Evolutionary conservation across 1,140 invertebrate genomes (phyloP).

Genomic region (Lepidostoma basale): DNA sequence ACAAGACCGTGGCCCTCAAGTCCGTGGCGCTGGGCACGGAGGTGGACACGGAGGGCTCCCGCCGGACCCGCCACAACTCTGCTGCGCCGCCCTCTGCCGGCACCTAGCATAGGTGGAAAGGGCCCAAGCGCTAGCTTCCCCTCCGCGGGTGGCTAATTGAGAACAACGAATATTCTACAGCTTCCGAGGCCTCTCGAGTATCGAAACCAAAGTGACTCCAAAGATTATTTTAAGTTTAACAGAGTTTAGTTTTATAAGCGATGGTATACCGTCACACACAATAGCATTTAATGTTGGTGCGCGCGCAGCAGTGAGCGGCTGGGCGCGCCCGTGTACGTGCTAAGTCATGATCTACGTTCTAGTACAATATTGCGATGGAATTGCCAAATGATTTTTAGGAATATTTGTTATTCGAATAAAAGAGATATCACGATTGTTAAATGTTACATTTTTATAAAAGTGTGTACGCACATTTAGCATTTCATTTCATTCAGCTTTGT

Average conservation of each 20-base stretch:
- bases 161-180: constrained; percentile 26
- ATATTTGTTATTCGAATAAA: constrained; percentile 11
- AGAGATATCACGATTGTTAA: constrained; percentile 12
- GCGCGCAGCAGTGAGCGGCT: too few relatives aligned
- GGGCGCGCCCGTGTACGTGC: too few relatives aligned
- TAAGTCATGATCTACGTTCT: constrained; percentile 13
- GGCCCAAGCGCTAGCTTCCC: constrained; percentile 36
- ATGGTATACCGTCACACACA: not conserved
- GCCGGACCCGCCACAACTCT: constrained; percentile 58
- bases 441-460: constrained; percentile 9
- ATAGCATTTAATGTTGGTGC: not conserved
- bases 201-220: constrained; percentile 9
- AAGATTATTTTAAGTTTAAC: not conserved
- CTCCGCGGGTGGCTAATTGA: not conserved
- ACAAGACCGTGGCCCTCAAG: constrained; percentile 87
- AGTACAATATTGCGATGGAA: constrained; percentile 22
- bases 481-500: too few relatives aligned
- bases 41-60: constrained; percentile 48
- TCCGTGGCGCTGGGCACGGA: constrained; percentile 56
- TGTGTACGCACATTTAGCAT: not conserved
- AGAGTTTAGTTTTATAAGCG: not conserved
- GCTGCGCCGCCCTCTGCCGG: constrained; percentile 38
- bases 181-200: not conserved
- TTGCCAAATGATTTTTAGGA: constrained; percentile 9
- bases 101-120: constrained; percentile 39